Evolutionary conservation across 2,113 vertebrate species (phyloP), one percentile per base, ranked within the genome.

Genomic region (Hystrix brachyura): DNA sequence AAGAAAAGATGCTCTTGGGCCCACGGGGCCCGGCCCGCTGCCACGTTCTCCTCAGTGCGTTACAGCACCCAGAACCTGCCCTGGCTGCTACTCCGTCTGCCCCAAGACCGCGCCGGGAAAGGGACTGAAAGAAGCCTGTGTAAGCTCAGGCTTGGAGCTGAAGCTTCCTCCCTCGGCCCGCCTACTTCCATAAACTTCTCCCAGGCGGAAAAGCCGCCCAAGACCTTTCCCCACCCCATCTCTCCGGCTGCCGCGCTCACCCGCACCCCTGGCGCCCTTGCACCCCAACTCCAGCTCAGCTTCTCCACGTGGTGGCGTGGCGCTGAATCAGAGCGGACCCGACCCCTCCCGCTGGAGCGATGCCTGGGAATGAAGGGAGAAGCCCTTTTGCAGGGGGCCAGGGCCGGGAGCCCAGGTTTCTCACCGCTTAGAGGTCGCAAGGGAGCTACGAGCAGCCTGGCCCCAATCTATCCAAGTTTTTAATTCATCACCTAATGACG

Each of bases 241-340:
- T 48, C 13, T 25, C 12, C 5, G 48, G 7, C 34, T 2, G 19
- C 21, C 2, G 38, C 21, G 8, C 72, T 48, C 67, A 5, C 15
- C n/a, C 29, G 27, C 32, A 9, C 14, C 32, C 23, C 1, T 6
- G 29, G 25, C 3, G 10, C 25, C 57, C 43, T 17, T 2, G 78
- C 14, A 9, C 69, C 25, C 13, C 38, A 29, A 17, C 5, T 17
- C 38, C 34, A 10, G 74, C 32, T 11, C 1, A 2, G 15, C 53
- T 48, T 65, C 38, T 46, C 46, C 43, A 13, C 0, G 43, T 48
- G 21, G 0, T 19, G 23, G 19, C 25, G 0, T 19, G 23, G 19
- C 17, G 0, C n/a, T 13, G 7, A 23, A 32, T 15, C 64, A 23
- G 15, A 60, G 19, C 19, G n/a, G 62, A n/a, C 5, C 6, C 19